Evolutionary conservation across 2,113 vertebrate species (phyloP), one percentile per base, ranked within the genome.

Genomic region (Ranitomeya imitator): DNA sequence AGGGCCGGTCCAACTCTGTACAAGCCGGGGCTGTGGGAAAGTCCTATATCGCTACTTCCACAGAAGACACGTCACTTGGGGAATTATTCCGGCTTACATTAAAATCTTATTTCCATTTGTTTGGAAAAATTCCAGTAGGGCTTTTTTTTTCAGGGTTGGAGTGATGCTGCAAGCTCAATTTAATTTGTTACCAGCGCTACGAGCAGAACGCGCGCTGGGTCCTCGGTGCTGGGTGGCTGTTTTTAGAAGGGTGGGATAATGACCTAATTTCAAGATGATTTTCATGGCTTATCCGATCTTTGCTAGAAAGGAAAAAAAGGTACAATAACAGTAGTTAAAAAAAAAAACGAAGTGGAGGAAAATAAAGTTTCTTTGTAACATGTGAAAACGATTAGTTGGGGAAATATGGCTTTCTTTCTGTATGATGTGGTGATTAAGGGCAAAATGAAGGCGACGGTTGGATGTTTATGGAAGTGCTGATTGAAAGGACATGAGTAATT

Each of bases 11-110:
- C 86, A 92, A 93, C 92, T 91, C 90, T 87, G 91, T 91, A 93
- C 90, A 89, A 90, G 52, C 21, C 90, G 93, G 79, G 93, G 91
- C 93, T 95, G 95, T 96, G 95, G 95, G 96, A 96, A 97, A 93
- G 91, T 96, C 94, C 95, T 93, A 74, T 90, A 92, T 94, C 93
- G 93, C 92, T 93, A 91, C 88, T 91, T 85, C 81, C 90, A 90
- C 12, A 63, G 87, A 86, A 85, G 77, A 18, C 71, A 12, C 16
- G 84, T 91, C 52, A 10, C 74, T 89, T 87, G 82, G 87, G 90
- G 86, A 91, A 82, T 90, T 86, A 57, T 90, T 89, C 76, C 2
- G 13, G 69, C 86, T 91, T 80, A 0, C 31, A 65, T 59, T 0
- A 37, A 67, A 90, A 7, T 77, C 65, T 23, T 19, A 9, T 52